Conservation (phyloP, 2,113 vertebrate genomes). For the Grammomys dolichurus region DNA sequence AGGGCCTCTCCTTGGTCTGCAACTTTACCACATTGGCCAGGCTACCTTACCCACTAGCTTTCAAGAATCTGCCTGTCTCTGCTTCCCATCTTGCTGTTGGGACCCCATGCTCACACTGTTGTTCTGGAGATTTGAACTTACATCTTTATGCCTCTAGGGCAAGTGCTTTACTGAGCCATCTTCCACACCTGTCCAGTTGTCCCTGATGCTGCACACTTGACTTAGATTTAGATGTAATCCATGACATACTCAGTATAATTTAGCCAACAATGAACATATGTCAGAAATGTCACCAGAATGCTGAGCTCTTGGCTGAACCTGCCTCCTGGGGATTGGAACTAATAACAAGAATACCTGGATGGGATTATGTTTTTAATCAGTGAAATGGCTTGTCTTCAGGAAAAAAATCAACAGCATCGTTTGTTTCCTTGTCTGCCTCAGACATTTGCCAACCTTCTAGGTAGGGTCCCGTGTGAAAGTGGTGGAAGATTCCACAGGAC, state of each 20-base stretch:
- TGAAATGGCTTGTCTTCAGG: neutral
- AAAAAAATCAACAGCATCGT: neutral
- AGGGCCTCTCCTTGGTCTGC: neutral
- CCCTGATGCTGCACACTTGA: neutral
- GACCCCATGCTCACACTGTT: neutral
- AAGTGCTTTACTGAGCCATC: neutral
- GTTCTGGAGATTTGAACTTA: neutral
- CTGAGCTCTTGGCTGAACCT: neutral
- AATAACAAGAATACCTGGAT: neutral
- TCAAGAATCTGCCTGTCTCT: neutral
- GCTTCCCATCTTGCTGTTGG: neutral
- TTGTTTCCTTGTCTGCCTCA: neutral
- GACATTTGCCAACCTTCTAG: neutral
- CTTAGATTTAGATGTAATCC: neutral
- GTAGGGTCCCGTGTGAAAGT: neutral
- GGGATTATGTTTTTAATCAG: neutral
- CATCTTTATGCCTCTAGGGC: too few relatives aligned
- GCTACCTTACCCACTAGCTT: neutral
- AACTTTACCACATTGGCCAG: neutral
- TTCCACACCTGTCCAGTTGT: neutral
- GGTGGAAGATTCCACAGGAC: neutral
- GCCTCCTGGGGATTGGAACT: neutral
- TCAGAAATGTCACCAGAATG: neutral
- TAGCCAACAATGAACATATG: neutral
- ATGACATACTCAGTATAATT: neutral